Base-by-base conservation (phyloP, 2,888 invertebrate species). In the Drosophila kambysellisi region DNA sequence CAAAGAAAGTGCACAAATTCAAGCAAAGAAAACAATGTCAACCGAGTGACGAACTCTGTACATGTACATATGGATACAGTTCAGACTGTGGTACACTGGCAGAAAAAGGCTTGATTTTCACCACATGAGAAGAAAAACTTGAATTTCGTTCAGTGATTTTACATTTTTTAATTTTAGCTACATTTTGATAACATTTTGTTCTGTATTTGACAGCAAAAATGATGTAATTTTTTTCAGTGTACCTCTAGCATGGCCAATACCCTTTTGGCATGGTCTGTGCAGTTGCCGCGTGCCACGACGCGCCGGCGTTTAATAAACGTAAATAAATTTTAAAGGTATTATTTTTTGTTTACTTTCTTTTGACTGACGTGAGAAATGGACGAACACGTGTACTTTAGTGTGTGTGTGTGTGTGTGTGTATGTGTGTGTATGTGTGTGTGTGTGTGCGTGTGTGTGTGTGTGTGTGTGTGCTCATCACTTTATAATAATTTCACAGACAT, bases 341-440 rank as follows among this genome's bases (percentile, higher is more conserved):
- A 80, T 69, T 81, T 81, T 37, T 29, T 74, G 88, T 83, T 82
- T 87, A 89, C 85, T 85, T 85, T 85, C 85, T 85, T 85, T 85
- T 68, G 64, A 63, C 66, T 76, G 76, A 81, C 81, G 81, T 81
- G 79, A 74, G 73, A 67, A 68, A 54, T 58, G 63, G 20, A 61
- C 57, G 30, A 25, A 53, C 54, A 60, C 46, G 25, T 52, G n/a
- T 11, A 29, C 33, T 0, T 46, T 0, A 17, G 11, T 33, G n/a
- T 54, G 17, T 53, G 25, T 54, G 41, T 30, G 32, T 46, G 33
- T 43, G 29, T 54, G n/a, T 67, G 37, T 50, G 50, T 54, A 54
- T 25, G 25, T 25, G 25, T 25, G 25, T 25, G 25, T 25, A 2
- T 25, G 25, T 29, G 20, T 33, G 6, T 30, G 4, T 58, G 15